Base-by-base conservation (phyloP, 2,888 invertebrate species). In the Plagodis dolabraria region DNA sequence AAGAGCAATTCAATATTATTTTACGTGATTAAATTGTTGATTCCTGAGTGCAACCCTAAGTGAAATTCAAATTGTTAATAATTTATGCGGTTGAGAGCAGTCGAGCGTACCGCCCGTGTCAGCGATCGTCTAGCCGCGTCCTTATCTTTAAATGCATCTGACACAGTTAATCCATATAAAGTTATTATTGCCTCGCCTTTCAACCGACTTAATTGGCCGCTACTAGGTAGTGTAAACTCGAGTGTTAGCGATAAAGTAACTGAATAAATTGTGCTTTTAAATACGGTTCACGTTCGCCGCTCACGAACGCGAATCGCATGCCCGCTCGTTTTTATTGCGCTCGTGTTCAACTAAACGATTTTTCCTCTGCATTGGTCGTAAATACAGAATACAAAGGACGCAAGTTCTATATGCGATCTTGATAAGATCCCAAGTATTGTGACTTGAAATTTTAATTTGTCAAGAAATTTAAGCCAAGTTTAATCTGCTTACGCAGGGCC, bases 141-240 rank as follows among this genome's bases (percentile, higher is more conserved):
- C 73, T 73, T 87, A 87, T 89, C 86, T 84, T 70, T 82, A 80
- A 86, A 83, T 82, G 85, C 81, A 86, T 87, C 87, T 86, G 87
- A 87, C 86, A 85, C 79, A 82, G 80, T 85, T 87, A 85, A 86
- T 87, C 87, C 85, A 83, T 87, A 87, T 88, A 86, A 85, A 89
- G 86, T 86, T 86, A 89, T 87, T 89, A 86, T 82, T 82, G 78
- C 82, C 75, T 82, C 82, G 83, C 82, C 82, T 86, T 85, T 85
- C 82, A 83, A 84, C 82, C 72, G 76, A 82, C 80, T 87, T 88
- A 87, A 89, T 88, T 88, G 85, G 82, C 80, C 71, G 85, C 86
- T 83, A 87, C 86, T 78, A 81, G 78, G 78, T 76, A 77, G 85
- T 83, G 86, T 86, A 84, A 87, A 83, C 80, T 82, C 80, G 74